Conservation (phyloP, 2,888 invertebrate genomes). For the Odontomyia ornata region DNA sequence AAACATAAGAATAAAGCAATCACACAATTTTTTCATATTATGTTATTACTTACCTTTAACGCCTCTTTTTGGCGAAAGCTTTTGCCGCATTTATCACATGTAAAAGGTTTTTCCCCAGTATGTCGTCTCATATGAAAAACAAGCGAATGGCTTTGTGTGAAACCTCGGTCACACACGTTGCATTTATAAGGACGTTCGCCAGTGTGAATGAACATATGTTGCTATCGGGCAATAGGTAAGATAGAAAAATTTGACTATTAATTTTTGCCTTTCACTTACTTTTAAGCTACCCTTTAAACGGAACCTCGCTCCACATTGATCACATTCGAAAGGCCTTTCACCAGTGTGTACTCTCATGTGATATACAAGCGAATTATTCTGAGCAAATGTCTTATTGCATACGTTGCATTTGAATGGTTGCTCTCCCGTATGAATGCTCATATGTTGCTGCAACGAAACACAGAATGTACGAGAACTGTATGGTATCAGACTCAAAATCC, state of each 20-base stretch:
- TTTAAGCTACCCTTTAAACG: slow-evolving; percentile 20
- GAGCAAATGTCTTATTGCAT: slow-evolving; percentile 57
- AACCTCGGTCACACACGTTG: slow-evolving; percentile 38
- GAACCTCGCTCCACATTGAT: slow-evolving; percentile 1
- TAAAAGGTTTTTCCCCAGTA: slow-evolving; percentile 44
- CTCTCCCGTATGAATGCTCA: slow-evolving; percentile 53
- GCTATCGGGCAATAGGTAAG: slow-evolving; percentile 51
- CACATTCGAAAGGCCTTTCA: background rate
- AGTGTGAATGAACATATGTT: slow-evolving; percentile 57
- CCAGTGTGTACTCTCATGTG: slow-evolving; percentile 15
- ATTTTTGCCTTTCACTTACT: background rate
- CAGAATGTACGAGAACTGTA: background rate
- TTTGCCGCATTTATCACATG: slow-evolving; percentile 41
- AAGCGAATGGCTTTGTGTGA: slow-evolving; percentile 39
- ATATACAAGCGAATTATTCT: slow-evolving; percentile 56
- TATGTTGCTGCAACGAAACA: slow-evolving; percentile 54
- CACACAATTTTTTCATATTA: too few relatives aligned
- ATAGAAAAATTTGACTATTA: background rate
- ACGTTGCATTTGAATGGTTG: slow-evolving; percentile 43
- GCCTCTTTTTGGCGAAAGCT: slow-evolving; percentile 40
- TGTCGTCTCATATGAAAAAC: slow-evolving; percentile 40
- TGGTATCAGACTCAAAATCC: background rate
- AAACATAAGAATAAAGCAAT: too few relatives aligned
- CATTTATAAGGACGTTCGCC: slow-evolving; percentile 22
- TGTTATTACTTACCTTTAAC: slow-evolving; percentile 13